Evolutionary conservation across 2,113 vertebrate genomes (phyloP).

Genomic region (Athene noctua): DNA sequence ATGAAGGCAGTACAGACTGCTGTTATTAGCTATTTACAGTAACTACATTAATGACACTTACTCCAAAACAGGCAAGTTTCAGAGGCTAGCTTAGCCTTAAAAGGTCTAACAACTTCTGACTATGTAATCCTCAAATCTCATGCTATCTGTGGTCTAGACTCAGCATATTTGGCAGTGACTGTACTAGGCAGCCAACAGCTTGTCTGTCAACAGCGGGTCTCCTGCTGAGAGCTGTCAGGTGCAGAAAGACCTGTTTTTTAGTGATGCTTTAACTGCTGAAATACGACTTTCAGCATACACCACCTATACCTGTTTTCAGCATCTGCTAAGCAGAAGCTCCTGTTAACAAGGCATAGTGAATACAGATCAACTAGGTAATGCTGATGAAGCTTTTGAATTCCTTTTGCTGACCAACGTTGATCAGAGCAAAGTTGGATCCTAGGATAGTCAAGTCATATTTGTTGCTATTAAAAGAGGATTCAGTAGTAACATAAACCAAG

Average conservation of each 20-base stretch:
- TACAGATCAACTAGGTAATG: not conserved
- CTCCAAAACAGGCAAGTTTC: not conserved
- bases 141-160: not conserved
- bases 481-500: not conserved
- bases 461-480: not conserved
- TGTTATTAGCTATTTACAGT: not conserved
- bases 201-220: not conserved
- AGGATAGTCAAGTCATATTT: not conserved
- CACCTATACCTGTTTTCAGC: not conserved
- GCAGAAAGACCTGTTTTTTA: not conserved
- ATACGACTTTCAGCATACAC: not conserved
- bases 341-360: not conserved
- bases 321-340: not conserved
- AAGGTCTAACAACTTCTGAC: not conserved
- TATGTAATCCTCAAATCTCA: not conserved
- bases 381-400: not conserved
- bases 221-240: not conserved
- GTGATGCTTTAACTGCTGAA: not conserved
- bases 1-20: not conserved
- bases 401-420: not conserved
- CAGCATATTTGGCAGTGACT: not conserved
- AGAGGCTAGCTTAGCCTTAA: not conserved
- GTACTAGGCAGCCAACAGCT: not conserved
- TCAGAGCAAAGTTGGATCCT: not conserved
- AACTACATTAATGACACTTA: not conserved